Base-by-base conservation (phyloP, 1,140 invertebrate species). In the Euwallacea fornicatus region DNA sequence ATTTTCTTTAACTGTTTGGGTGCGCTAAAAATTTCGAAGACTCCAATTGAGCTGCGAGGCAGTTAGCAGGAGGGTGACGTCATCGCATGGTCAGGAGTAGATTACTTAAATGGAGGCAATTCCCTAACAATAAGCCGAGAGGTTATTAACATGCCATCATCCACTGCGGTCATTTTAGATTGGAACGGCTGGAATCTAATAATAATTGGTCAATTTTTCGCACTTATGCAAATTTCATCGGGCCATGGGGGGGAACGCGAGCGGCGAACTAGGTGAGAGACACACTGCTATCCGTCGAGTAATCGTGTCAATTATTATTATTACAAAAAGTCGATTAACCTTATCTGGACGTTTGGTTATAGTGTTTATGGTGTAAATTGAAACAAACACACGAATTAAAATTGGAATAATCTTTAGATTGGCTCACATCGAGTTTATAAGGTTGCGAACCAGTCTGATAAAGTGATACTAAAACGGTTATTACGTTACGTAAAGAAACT, bases 321-420 rank as follows among this genome's bases (percentile, higher is more conserved):
- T 53, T 53, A 53, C 50, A 53, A 53, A 53, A n/a, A 15, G 6
- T 53, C 50, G 50, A 53, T 53, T 53, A 7, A 9, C 3, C 15
- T 53, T 53, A 53, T 53, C 50, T 7, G 50, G 11, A 15, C 15
- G 11, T 53, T 15, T n/a, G 50, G 11, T 33, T 33, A 33, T 11
- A 8, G 11, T 53, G 50, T 53, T 53, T 58, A 58, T 58, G 55
- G 55, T 21, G 55, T 58, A 58, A 58, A 58, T 58, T 58, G 55
- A 58, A 58, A 58, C 55, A 58, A 58, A 58, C 55, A 58, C 21
- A 58, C 55, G 55, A 58, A 58, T 58, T 58, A 53, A 58, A 58
- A 16, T 41, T 11, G 21, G 10, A 58, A 15, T 58, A 58, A 58
- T 58, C 55, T 15, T 41, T n/a, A 33, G 13, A 13, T 58, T 58